Conservation (phyloP, 35 echinoderm and acorn worm genomes). For the Diadema setosum region DNA sequence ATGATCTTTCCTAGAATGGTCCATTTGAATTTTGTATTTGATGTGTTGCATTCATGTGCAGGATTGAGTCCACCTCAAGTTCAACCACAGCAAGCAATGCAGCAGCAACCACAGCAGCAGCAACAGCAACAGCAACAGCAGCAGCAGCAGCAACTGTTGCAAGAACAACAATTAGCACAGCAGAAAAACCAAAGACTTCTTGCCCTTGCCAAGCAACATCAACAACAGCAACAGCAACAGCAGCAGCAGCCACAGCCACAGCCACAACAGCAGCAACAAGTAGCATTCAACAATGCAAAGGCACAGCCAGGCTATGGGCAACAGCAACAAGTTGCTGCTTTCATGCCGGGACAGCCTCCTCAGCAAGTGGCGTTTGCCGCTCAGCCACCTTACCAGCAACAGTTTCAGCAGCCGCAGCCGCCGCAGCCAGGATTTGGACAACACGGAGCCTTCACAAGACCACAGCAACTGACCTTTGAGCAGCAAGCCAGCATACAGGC, state of each 20-base stretch:
- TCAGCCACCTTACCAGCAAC: constrained; percentile 31
- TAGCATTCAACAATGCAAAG: background rate
- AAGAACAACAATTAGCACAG: constrained; percentile 63
- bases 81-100: constrained; percentile 55
- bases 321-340: constrained; percentile 15
- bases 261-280: constrained; percentile 38
- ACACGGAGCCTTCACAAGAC: background rate
- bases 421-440: constrained; percentile 15
- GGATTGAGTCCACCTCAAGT: constrained; percentile 77
- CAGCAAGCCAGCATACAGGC: constrained; percentile 28
- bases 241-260: constrained; percentile 62
- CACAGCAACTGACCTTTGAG: background rate
- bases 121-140: constrained; percentile 70
- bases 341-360: constrained; percentile 1
- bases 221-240: constrained; percentile 45
- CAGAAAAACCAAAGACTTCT: constrained; percentile 22
- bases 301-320: background rate
- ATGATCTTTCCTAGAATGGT: no score
- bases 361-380: constrained; percentile 15
- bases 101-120: constrained; percentile 76
- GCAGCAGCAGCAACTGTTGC: constrained; percentile 59
- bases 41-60: background rate
- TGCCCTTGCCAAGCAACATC: constrained; percentile 27
- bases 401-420: constrained; percentile 11
- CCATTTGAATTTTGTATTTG: no score